Evolutionary conservation across 2,113 vertebrate genomes (phyloP).

Genomic region (Alouatta palliata): DNA sequence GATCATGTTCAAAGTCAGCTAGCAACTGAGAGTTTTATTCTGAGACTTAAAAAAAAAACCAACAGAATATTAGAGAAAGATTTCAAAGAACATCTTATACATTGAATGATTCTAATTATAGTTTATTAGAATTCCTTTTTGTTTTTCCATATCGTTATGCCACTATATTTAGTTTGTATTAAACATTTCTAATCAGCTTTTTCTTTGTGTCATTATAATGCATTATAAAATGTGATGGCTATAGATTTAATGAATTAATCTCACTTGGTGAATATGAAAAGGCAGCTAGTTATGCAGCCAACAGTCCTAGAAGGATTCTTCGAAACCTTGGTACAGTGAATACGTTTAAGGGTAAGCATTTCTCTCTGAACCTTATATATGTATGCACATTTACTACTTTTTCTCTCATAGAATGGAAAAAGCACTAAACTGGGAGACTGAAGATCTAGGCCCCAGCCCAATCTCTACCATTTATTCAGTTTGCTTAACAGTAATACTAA

Average conservation of each 20-base stretch:
- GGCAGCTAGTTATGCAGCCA: slow-evolving; percentile 83
- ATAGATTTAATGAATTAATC: slow-evolving; percentile 86
- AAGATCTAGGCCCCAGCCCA: neutral
- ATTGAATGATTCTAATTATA: neutral
- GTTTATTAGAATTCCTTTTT: slow-evolving; percentile 24
- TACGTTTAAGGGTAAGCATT: slow-evolving; percentile 82
- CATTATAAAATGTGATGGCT: slow-evolving; percentile 59
- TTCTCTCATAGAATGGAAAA: neutral
- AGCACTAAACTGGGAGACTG: neutral
- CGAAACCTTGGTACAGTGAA: slow-evolving; percentile 83
- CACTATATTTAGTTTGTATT: slow-evolving; percentile 23
- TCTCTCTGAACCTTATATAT: slow-evolving; percentile 39
- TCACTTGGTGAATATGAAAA: slow-evolving; percentile 82
- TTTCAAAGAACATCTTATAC: neutral
- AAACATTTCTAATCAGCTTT: slow-evolving; percentile 46
- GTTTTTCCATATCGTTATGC: neutral
- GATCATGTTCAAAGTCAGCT: neutral
- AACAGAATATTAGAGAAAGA: neutral
- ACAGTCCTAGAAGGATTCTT: slow-evolving; percentile 85
- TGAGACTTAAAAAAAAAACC: neutral
- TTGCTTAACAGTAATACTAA: slow-evolving; percentile 34
- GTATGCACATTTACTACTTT: neutral
- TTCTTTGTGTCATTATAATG: neutral
- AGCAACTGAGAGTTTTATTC: neutral
- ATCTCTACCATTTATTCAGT: neutral